Conservation (phyloP, 2,888 invertebrate genomes). For the Muscina levida region DNA sequence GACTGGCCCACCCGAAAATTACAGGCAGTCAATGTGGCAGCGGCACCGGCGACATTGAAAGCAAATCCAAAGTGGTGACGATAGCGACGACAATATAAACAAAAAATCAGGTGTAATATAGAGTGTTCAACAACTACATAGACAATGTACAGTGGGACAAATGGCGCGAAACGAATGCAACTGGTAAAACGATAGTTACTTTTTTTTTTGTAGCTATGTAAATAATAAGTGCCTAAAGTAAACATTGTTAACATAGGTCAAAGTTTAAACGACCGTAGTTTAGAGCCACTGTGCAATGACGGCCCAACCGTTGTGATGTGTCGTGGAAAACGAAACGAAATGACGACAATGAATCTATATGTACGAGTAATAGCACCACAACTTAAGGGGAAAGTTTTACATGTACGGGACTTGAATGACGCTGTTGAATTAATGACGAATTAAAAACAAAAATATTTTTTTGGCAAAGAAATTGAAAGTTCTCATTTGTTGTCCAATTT, state of each 20-base stretch:
- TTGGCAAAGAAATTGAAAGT: slow-evolving; percentile 62
- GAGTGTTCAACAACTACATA: too few species aligned
- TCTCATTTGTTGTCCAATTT: too few species aligned
- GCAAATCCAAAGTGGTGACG: background rate
- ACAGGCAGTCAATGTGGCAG: slow-evolving; percentile 36
- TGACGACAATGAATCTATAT: background rate
- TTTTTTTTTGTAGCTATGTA: too few species aligned
- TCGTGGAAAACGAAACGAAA: slow-evolving; percentile 40
- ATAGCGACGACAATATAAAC: too few species aligned
- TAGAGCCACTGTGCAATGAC: too few species aligned
- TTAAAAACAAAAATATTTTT: slow-evolving; percentile 47
- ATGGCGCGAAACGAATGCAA: too few species aligned
- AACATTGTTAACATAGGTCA: too few species aligned
- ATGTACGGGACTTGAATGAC: slow-evolving; percentile 41
- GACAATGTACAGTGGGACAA: too few species aligned
- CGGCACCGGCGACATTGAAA: slow-evolving; percentile 49
- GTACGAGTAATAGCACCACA: background rate
- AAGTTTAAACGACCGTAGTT: too few species aligned
- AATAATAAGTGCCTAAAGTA: too few species aligned
- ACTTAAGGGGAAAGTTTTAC: slow-evolving; percentile 11
- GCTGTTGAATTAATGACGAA: slow-evolving; percentile 58
- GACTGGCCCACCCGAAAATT: background rate
- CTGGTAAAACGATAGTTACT: too few species aligned
- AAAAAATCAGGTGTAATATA: background rate
- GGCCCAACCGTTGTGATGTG: too few species aligned